Evolutionary conservation across 2,888 invertebrate species (phyloP), one percentile per base, ranked within the genome.

Genomic region (Andrena haemorrhoa): DNA sequence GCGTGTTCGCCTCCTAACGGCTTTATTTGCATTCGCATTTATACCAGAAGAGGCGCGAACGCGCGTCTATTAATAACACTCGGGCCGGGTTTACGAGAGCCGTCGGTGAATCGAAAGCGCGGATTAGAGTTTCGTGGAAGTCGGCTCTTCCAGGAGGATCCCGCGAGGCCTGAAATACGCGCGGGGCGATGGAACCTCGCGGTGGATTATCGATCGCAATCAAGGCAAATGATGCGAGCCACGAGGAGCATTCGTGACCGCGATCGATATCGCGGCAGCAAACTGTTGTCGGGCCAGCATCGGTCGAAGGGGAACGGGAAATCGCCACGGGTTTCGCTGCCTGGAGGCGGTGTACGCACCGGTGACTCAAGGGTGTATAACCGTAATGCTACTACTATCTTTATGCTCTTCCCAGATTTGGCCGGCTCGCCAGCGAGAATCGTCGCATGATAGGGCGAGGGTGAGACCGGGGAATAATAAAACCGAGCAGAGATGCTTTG

Each of bases 391-490:
- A 58, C 56, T 26, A 53, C 82, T 75, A 71, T 80, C 81, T 75
- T 76, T 82, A 82, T 41, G 63, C 63, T 60, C 49, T 33, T 69
- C 66, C 73, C 72, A 51, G 75, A 77, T 83, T 83, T 82, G 71
- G 75, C 77, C 33, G 77, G 73, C 75, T 23, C 29, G 68, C 77
- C 66, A 63, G 66, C 82, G 47, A 64, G 70, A 41, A 73, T 70
- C 64, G 60, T 84, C 64, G 86, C 86, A 77, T 75, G 84, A 86
- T 86, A 86, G 84, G 75, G 73, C 84, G 79, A 81, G 71, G 77
- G 86, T 86, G 84, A 77, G 86, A 79, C 41, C 20, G 29, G 29
- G 49, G 8, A 23, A 49, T 65, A 75, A 79, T 81, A 79, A 81
- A 76, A 82, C 61, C 61, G 76, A 70, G 63, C 8, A 69, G 56